These are phyloP conservation scores for Melanotaenia parkinsoni DNA, from an alignment of 2,797 vertebrate species.

Conservation along the genomic window DNA sequence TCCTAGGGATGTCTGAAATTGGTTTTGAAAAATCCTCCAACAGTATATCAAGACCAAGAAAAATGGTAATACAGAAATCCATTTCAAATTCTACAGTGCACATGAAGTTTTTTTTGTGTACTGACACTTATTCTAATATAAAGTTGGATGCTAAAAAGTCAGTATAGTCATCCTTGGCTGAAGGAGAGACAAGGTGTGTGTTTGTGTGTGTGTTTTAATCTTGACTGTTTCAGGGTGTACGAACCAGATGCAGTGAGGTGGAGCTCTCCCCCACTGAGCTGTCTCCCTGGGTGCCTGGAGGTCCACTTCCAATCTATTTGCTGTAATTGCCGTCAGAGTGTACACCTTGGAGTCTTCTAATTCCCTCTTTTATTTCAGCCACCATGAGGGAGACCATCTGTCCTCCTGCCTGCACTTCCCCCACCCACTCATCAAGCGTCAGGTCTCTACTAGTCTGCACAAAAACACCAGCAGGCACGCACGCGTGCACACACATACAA, in stretches of 20 bases:
- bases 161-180: constrained; percentile 24
- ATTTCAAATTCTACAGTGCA: constrained; percentile 62
- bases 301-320: constrained; percentile 97
- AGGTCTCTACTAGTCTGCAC: constrained; percentile 71
- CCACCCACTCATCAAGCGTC: constrained; percentile 66
- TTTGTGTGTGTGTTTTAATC: constrained; percentile 70
- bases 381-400: constrained; percentile 97
- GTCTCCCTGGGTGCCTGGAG: constrained; percentile 84
- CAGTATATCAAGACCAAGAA: constrained; percentile 60
- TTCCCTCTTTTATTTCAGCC: constrained; percentile 97
- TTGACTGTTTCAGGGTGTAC: constrained; percentile 86
- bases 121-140: constrained; percentile 41
- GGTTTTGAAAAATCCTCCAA: constrained; percentile 73
- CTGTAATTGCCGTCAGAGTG: constrained; percentile 96
- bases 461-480: constrained; percentile 34
- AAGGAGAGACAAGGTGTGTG: constrained; percentile 40
- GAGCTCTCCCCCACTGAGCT: constrained; percentile 88
- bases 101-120: constrained; percentile 63
- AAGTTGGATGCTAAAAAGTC: constrained; percentile 53
- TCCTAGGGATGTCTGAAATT: constrained; percentile 78
- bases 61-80: constrained; percentile 71
- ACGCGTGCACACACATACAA: constrained; percentile 33
- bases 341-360: constrained; percentile 97
- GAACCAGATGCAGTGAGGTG: constrained; percentile 91
- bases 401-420: constrained; percentile 83